Base-by-base conservation (phyloP, 2,113 vertebrate species). In the Plestiodon gilberti region DNA sequence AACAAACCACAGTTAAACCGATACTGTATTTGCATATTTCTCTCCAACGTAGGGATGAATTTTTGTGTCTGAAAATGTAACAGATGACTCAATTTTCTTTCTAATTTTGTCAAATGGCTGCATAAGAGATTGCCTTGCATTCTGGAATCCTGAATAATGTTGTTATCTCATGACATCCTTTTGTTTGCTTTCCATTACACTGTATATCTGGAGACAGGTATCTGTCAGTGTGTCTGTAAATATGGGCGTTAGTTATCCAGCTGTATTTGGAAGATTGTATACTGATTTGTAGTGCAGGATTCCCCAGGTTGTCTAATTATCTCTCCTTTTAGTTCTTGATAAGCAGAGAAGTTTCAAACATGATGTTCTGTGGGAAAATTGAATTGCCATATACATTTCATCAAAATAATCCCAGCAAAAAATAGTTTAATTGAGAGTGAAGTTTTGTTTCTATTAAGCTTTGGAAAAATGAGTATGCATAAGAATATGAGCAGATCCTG, bases 161-260 rank as follows among this genome's bases (percentile, higher is more conserved):
- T 75, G 0, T 38, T 77, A 69, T 28, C 14, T 65, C 14, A 7
- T 85, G n/a, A 55, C 43, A 8, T n/a, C 59, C 75, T 15, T 0
- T 0, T 2, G 0, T 81, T 86, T 2, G n/a, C 76, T 84, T 55
- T 76, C 61, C 40, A 20, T 1, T 38, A 6, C 30, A 28, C n/a
- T 82, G 15, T 59, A 59, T 82, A 25, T 52, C 40, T 69, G n/a
- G 40, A 9, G 28, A 81, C 15, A 30, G 22, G 30, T 23, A 40
- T 33, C 79, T 81, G 40, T 88, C 6, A 67, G 11, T 22, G 8
- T 69, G 62, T 20, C 62, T 81, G 17, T 84, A 6, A 71, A 4
- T 88, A 90, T 88, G 4, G 40, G 78, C 1, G 13, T 89, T 15
- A 40, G 13, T 81, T 9, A 40, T 87, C 82, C 17, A 43, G 28